These are phyloP conservation scores for Muscina levida DNA, from an alignment of 2,888 invertebrate genomes.

Conservation along the genomic window DNA sequence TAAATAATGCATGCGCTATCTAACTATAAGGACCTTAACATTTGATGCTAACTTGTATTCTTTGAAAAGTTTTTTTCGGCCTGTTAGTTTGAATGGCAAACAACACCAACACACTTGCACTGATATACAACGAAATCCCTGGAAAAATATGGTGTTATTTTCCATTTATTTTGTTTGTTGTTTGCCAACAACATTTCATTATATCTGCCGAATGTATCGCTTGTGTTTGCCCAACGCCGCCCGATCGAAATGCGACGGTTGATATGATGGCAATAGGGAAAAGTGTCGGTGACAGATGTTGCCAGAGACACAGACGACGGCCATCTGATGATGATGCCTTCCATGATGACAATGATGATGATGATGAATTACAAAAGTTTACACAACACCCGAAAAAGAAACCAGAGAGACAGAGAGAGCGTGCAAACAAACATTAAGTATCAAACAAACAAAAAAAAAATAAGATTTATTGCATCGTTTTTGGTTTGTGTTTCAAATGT, in stretches of 20 bases:
- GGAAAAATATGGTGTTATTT: conserved; percentile 1
- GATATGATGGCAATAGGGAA: neutral
- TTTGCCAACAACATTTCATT: conserved; percentile 6
- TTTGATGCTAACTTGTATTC: neutral
- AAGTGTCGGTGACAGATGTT: too few relatives aligned
- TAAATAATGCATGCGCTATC: neutral
- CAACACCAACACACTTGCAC: conserved; percentile 23
- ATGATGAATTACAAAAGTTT: conserved; percentile 29
- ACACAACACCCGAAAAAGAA: neutral
- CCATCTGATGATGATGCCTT: too few relatives aligned
- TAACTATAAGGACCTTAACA: neutral
- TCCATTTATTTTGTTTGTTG: conserved; percentile 13
- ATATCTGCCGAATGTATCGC: neutral
- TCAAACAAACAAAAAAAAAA: conserved; percentile 3
- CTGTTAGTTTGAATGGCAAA: too few relatives aligned
- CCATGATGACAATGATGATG: too few relatives aligned
- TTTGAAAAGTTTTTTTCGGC: neutral
- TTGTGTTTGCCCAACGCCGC: conserved; percentile 23
- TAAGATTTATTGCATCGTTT: neutral
- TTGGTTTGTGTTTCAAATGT: too few relatives aligned
- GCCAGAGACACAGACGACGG: too few relatives aligned
- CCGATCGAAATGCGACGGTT: neutral
- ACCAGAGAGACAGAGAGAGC: neutral
- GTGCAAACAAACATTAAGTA: conserved; percentile 3
- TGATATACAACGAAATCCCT: neutral